Percentiles rank a stretch among this genome's conserved stretches.
Evolutionary conservation across 2,888 invertebrate species (phyloP).

Genomic region (Argynnis bischoffii): DNA sequence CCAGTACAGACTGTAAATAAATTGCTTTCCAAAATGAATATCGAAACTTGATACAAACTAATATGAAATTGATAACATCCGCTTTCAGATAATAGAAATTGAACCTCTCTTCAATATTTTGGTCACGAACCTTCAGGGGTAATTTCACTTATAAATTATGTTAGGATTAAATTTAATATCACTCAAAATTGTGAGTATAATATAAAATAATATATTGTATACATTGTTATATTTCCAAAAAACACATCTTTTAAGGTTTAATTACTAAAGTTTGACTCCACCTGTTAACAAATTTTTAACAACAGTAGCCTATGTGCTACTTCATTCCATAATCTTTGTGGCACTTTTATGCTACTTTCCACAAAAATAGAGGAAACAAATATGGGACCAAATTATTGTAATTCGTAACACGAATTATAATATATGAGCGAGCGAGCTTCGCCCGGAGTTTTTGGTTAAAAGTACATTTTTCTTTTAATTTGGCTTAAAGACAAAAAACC

Average conservation of each 20-base stretch:
- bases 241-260: background rate
- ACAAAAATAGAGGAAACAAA: too few species aligned
- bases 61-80: conserved; percentile 36
- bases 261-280: background rate
- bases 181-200: conserved; percentile 18
- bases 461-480: too few species aligned
- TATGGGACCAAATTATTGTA: too few species aligned
- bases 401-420: too few species aligned
- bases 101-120: conserved; percentile 52
- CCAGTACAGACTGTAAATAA: conserved; percentile 4
- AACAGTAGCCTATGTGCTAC: too few species aligned
- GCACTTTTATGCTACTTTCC: too few species aligned
- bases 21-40: conserved; percentile 19
- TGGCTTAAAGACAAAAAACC: too few species aligned
- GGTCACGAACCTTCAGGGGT: conserved; percentile 42
- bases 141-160: conserved; percentile 34
- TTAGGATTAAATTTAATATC: conserved; percentile 21
- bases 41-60: conserved; percentile 27
- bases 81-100: conserved; percentile 27
- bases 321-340: too few species aligned
- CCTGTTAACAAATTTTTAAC: too few species aligned
- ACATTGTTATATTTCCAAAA: background rate
- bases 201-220: conserved; percentile 4
- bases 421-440: too few species aligned
- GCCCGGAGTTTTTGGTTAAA: too few species aligned